A percentile compares a stretch with the other conserved stretches of the same genome.
Evolutionary conservation across 2,113 vertebrate species (phyloP).

Genomic region (Thunnus thynnus): DNA sequence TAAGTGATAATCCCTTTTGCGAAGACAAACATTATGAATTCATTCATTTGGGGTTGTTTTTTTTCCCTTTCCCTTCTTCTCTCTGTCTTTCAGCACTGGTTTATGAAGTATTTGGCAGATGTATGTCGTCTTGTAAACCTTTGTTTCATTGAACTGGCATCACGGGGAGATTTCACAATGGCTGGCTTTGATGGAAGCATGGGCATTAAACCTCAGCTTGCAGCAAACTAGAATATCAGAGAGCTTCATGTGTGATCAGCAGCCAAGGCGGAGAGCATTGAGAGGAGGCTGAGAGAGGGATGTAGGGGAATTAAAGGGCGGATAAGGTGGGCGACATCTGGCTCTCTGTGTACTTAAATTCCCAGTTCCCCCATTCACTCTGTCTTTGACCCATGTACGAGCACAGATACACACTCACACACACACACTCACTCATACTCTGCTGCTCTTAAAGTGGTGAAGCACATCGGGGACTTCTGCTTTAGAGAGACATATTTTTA

Average conservation of each 20-base stretch:
- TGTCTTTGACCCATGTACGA: conserved; percentile 12
- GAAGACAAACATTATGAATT: background rate
- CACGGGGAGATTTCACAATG: conserved; percentile 5
- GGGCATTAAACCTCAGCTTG: background rate
- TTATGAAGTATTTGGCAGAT: conserved; percentile 19
- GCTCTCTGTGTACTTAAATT: conserved; percentile 11
- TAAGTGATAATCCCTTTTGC: background rate
- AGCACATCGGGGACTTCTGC: background rate
- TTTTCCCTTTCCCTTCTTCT: background rate
- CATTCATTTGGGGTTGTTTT: background rate
- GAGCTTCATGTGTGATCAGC: conserved; percentile 7
- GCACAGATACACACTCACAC: background rate
- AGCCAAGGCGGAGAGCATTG: conserved; percentile 23
- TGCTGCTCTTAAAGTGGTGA: conserved; percentile 9
- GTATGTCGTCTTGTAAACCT: conserved; percentile 21
- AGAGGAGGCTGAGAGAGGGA: conserved; percentile 15
- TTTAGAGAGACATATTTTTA: conserved; percentile 22
- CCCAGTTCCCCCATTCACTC: conserved; percentile 16
- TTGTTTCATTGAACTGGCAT: conserved; percentile 38
- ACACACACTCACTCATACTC: background rate
- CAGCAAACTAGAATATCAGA: conserved; percentile 2
- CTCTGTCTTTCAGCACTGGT: background rate
- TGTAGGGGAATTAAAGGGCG: conserved; percentile 29
- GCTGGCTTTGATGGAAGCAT: conserved; percentile 15
- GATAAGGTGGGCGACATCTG: conserved; percentile 42